These are phyloP conservation scores for Moxostoma hubbsi DNA, from an alignment of 2,797 vertebrate species.

Conservation along the genomic window DNA sequence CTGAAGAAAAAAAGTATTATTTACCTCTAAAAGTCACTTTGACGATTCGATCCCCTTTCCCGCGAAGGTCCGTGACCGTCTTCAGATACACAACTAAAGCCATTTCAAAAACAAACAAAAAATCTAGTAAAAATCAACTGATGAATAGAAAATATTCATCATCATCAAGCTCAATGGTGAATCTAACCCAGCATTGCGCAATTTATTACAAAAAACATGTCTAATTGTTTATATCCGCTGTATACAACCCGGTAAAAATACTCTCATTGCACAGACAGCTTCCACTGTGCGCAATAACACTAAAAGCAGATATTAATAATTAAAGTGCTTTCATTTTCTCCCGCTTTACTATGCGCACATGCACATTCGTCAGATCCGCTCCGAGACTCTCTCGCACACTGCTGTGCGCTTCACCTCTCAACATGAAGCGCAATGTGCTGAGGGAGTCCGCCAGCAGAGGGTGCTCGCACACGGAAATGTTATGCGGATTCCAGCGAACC, in stretches of 20 bases:
- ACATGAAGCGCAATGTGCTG: neutral
- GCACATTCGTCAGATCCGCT: constrained; percentile 59
- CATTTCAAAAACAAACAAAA: constrained; percentile 70
- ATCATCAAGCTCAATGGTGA: neutral
- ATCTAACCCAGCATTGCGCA: constrained; percentile 46
- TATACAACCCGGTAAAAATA: constrained; percentile 32
- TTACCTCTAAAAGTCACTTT: constrained; percentile 95
- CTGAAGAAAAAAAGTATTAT: constrained; percentile 7
- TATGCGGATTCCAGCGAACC: too few species aligned
- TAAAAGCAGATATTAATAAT: constrained; percentile 51
- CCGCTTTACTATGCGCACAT: constrained; percentile 56
- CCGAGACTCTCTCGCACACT: constrained; percentile 30
- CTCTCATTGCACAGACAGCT: constrained; percentile 53
- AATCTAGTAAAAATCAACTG: neutral
- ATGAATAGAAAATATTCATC: neutral
- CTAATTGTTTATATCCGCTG: constrained; percentile 30
- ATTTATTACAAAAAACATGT: constrained; percentile 47
- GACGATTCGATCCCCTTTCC: constrained; percentile 88
- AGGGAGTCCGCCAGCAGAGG: constrained; percentile 10
- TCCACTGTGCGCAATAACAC: constrained; percentile 34
- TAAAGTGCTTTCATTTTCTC: constrained; percentile 60
- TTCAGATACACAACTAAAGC: constrained; percentile 87
- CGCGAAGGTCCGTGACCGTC: constrained; percentile 85
- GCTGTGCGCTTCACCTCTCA: constrained; percentile 10
- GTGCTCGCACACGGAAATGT: neutral